Evolutionary conservation across 2,797 vertebrate species (phyloP), one percentile per base, ranked within the genome.

Genomic region (Meriones psammophilus): DNA sequence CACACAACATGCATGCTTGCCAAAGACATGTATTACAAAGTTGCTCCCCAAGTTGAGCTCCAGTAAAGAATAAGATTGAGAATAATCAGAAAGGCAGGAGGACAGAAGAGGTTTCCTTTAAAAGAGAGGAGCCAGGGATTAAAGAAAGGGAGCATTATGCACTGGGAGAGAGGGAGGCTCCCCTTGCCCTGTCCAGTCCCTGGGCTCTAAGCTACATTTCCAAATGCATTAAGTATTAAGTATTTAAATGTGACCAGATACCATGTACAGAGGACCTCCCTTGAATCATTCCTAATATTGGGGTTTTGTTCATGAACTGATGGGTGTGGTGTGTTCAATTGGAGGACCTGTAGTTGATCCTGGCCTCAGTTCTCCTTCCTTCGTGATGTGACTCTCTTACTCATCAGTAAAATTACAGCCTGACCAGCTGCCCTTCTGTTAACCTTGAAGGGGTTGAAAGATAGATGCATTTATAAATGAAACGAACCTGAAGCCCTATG

Each of bases 391-490:
- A 89, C 69, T 77, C 42, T 42, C 39, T 24, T 66, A 30, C 22
- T 18, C 39, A 30, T 78, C 77, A 83, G 60, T 74, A 78, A 94
- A 64, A 86, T 86, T 33, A 6, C 42, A 92, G 30, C 28, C n/a
- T 91, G 74, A 26, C 15, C 78, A 54, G n/a, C 10, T 50, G 46
- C 15, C n/a, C 54, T 89, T 87, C 60, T 17, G 0, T 20, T 62
- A 81, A 89, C 62, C 56, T 66, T 22, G 0, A 50, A 17, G n/a
- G 12, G 33, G 15, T 20, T 50, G 20, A 71, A 62, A 77, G 30
- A 94, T 54, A 46, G 80, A 80, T 5, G n/a, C 8, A 64, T 91
- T 89, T 90, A 46, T 36, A 85, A 83, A 62, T 71, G 8, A 89
- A 89, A 69, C n/a, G 26, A 89, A 92, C 20, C 5, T 2, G 15